Percentiles rank a stretch among this genome's conserved stretches.
Evolutionary conservation across 2,797 vertebrate genomes (phyloP).

Genomic region (Pantherophis alleghaniensis): DNA sequence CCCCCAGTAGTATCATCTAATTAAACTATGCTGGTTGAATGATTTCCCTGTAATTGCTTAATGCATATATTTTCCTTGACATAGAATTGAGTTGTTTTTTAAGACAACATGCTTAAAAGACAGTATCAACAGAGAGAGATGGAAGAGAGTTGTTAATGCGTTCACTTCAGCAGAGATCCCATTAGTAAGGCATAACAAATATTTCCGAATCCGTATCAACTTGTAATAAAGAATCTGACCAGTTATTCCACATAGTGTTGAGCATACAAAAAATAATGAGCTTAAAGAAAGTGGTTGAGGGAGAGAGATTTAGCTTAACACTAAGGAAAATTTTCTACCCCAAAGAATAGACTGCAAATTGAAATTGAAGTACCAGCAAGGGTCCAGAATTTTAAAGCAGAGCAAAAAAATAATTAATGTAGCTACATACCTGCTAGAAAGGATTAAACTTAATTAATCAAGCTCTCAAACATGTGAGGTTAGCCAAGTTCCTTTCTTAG

Average conservation of each 20-base stretch:
- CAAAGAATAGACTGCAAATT: conserved; percentile 21
- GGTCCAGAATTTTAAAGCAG: background rate
- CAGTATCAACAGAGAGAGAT: background rate
- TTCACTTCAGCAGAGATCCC: conserved; percentile 1
- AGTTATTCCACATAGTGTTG: background rate
- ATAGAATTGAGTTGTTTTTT: background rate
- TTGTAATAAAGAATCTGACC: conserved; percentile 22
- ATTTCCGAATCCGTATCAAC: conserved; percentile 21
- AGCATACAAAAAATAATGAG: conserved; percentile 15
- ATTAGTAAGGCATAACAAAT: conserved; percentile 1
- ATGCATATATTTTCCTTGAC: conserved; percentile 1
- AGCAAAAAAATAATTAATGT: conserved; percentile 13
- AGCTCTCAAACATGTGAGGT: background rate
- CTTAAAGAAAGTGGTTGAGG: background rate
- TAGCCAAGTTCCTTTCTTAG: background rate
- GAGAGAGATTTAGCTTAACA: conserved; percentile 22
- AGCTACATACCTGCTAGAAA: conserved; percentile 12
- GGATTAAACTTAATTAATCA: conserved; percentile 18
- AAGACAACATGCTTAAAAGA: background rate
- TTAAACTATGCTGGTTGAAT: background rate
- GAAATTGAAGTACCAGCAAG: conserved; percentile 12
- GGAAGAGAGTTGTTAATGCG: background rate
- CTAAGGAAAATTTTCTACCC: conserved; percentile 9
- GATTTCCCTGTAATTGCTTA: background rate
- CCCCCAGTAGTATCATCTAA: background rate